Percentiles rank a stretch among this genome's conserved stretches.
phyloP scores from a whole-genome alignment of 2,113 vertebrate genomes.

The Mustela lutreola region DNA sequence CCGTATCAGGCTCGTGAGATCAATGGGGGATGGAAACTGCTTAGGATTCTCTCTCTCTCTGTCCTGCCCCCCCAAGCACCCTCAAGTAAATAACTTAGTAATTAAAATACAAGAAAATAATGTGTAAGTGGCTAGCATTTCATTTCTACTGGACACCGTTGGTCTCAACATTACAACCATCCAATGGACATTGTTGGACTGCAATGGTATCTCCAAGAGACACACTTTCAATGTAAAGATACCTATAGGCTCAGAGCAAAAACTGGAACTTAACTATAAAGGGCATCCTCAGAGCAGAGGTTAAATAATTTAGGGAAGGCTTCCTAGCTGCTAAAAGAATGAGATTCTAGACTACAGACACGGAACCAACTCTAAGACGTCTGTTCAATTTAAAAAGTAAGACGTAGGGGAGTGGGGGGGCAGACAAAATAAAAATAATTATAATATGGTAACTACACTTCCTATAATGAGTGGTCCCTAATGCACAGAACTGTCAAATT shows the following conservation, averaged over 20 bases:
- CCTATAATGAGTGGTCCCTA: background rate
- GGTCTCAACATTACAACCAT: background rate
- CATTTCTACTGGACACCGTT: background rate
- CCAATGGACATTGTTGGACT: background rate
- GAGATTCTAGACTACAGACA: background rate
- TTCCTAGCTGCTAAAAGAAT: background rate
- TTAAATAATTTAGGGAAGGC: background rate
- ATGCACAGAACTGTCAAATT: background rate
- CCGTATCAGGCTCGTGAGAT: background rate
- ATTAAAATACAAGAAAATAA: background rate
- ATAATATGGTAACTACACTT: background rate
- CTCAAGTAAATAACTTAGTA: background rate
- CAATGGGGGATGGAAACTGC: background rate
- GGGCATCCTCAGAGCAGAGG: background rate
- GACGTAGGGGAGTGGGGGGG: background rate
- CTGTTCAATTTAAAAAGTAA: background rate
- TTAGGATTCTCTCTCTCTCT: background rate
- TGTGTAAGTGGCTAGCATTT: background rate
- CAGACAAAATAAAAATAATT: background rate
- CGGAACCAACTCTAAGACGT: background rate
- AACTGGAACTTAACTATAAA: background rate
- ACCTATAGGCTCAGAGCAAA: background rate
- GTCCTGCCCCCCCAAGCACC: background rate
- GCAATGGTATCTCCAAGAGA: background rate
- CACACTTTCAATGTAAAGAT: background rate